Conservation (phyloP, 2,888 invertebrate species). For the Cataglyphis livida region DNA sequence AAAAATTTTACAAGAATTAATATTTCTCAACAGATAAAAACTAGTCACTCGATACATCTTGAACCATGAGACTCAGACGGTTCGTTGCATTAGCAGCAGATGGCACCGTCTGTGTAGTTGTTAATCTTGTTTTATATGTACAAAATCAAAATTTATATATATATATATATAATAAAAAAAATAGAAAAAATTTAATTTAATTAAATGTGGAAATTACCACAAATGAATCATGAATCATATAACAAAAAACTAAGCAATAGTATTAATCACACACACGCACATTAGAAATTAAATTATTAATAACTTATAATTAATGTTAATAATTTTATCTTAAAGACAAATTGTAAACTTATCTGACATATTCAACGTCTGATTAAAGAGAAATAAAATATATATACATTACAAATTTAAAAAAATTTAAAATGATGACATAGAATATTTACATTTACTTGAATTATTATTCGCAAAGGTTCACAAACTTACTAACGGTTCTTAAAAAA, state of each 20-base stretch:
- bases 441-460: background rate
- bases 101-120: constrained; percentile 25
- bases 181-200: background rate
- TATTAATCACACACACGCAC: background rate
- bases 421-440: background rate
- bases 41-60: background rate
- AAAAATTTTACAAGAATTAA: background rate
- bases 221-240: background rate
- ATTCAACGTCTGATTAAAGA: background rate
- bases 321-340: background rate
- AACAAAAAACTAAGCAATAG: background rate
- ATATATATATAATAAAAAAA: background rate
- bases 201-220: background rate
- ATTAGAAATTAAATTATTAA: background rate
- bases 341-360: constrained; percentile 1
- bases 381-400: background rate
- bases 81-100: constrained; percentile 22
- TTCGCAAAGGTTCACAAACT: background rate
- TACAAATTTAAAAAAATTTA: no score
- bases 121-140: constrained; percentile 9
- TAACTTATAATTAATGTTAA: background rate
- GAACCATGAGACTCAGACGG: constrained; percentile 3
- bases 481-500: constrained; percentile 4
- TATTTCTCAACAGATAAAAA: constrained; percentile 34
- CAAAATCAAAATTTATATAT: background rate